Base-by-base conservation (phyloP, 2,888 invertebrate species). In the Amiota minor region DNA sequence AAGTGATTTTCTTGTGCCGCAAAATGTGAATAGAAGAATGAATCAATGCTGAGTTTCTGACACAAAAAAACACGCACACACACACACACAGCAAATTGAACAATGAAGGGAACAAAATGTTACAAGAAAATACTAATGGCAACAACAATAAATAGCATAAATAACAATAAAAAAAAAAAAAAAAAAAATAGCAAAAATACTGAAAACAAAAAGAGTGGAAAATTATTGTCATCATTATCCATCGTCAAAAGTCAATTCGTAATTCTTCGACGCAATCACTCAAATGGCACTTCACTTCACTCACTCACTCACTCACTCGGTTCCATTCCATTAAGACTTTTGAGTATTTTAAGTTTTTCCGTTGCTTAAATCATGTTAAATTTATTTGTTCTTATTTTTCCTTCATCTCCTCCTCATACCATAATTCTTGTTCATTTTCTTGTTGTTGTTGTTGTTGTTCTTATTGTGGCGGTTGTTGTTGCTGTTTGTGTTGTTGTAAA, bases 351-450 rank as follows among this genome's bases (percentile, higher is more conserved):
- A 79, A 79, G 78, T 78, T 80, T 78, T 85, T 75, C 82, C 83
- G 84, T 85, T 83, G 85, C 84, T 80, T 81, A 82, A 83, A 83
- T 83, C 85, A 82, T 79, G 79, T 83, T 83, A 82, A 84, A 83
- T 83, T 83, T 85, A 83, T 83, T 79, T 56, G 35, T 79, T 78
- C 76, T 78, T 82, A 76, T 76, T 77, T 72, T 77, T 76, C 53
- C 77, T 76, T 77, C 72, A 76, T 76, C 53, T 53, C 16, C 10
- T 16, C n/a, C n/a, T n/a, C n/a, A n/a, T n/a, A n/a, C n/a, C 16
- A 14, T 74, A 6, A 1, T 68, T 23, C 11, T n/a, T 71, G 59
- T 72, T 23, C 18, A 6, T 35, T 1, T 62, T 35, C 35, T 62
- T 62, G 23, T 23, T 62, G 6, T 62, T 9, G 6, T 23, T 23